These are phyloP conservation scores for Drosophila bocqueti DNA, from an alignment of 1,140 invertebrate genomes.

Conservation along the genomic window DNA sequence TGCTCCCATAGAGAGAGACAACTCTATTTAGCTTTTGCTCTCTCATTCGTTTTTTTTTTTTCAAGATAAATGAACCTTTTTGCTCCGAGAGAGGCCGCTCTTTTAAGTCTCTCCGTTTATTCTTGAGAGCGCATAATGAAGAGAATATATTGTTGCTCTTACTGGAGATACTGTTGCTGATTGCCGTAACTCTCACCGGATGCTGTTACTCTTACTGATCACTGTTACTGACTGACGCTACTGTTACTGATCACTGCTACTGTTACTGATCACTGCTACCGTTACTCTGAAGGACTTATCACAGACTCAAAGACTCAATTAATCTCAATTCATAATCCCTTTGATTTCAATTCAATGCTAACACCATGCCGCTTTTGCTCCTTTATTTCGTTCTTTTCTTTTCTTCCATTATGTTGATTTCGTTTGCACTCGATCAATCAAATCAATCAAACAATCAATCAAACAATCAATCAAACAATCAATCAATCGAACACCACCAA, in stretches of 20 bases:
- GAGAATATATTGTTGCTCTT: neutral
- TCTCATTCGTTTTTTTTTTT: neutral
- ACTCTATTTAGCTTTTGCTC: neutral
- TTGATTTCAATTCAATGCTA: conserved; percentile 36
- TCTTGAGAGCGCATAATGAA: neutral
- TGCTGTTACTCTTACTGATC: neutral
- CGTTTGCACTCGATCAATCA: conserved; percentile 37
- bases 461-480: conserved; percentile 22
- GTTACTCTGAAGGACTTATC: no score
- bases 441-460: conserved; percentile 17
- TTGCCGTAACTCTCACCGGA: neutral
- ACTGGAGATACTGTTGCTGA: no score
- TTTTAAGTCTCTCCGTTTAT: neutral
- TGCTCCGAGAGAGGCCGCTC: no score
- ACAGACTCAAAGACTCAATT: no score
- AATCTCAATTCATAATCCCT: conserved; percentile 20
- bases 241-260: neutral
- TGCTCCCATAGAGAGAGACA: no score
- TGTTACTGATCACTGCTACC: neutral
- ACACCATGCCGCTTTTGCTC: conserved; percentile 42
- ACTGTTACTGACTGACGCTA: neutral
- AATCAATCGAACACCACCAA: conserved; percentile 14
- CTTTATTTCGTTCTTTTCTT: conserved; percentile 54
- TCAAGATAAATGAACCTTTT: neutral
- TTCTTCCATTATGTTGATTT: conserved; percentile 48